A percentile compares a stretch with the other conserved stretches of the same genome.
Evolutionary conservation across 2,797 vertebrate species (phyloP).

Genomic region (Hirundo rustica): DNA sequence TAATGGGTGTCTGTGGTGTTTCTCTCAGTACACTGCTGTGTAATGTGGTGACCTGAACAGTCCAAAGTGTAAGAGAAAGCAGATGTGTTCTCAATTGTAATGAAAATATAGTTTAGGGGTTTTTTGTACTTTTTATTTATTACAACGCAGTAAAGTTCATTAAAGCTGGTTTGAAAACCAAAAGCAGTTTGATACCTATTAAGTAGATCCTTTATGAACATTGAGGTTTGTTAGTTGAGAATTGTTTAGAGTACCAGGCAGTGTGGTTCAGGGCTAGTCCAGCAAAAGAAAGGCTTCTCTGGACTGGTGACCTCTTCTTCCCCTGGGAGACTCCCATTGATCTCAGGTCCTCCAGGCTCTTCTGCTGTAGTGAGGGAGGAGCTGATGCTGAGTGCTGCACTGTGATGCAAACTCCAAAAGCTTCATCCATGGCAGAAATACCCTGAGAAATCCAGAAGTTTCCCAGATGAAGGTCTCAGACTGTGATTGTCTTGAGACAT

Average conservation of each 20-base stretch:
- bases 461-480: neutral
- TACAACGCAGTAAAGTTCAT: neutral
- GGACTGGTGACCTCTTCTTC: neutral
- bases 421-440: neutral
- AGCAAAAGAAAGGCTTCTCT: neutral
- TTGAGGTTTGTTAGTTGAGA: neutral
- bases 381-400: neutral
- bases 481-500: neutral
- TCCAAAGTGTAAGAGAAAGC: neutral
- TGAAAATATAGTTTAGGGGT: neutral
- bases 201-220: neutral
- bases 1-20: neutral
- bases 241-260: neutral
- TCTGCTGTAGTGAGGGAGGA: neutral
- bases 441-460: neutral
- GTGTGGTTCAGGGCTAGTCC: neutral
- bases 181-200: neutral
- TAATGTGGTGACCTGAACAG: neutral
- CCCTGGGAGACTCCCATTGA: neutral
- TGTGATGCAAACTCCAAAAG: neutral
- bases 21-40: neutral
- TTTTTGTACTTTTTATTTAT: neutral
- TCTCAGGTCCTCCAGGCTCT: neutral
- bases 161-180: neutral
- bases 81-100: neutral